A percentile compares a stretch with the other conserved stretches of the same genome.
Evolutionary conservation across 2,888 invertebrate species (phyloP).

Genomic region (Lamellibrachia columna): DNA sequence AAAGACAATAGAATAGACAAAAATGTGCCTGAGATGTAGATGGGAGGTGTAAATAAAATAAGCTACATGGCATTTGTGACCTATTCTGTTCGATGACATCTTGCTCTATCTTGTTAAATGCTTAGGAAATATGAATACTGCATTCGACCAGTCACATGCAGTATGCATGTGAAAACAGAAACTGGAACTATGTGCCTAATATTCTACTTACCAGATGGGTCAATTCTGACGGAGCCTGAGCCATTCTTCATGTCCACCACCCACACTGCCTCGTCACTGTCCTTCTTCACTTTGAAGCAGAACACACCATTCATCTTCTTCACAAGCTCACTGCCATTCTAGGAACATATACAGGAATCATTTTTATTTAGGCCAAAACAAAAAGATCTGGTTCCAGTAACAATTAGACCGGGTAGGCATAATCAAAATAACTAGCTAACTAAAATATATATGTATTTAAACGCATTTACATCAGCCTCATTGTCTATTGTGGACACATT

Average conservation of each 20-base stretch:
- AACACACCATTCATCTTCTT: conserved; percentile 78
- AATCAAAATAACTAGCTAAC: too few relatives aligned
- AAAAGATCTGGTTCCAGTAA: neutral
- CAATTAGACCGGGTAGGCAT: neutral
- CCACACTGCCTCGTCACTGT: conserved; percentile 88
- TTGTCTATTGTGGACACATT: neutral
- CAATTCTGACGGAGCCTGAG: conserved; percentile 84
- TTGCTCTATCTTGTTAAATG: neutral
- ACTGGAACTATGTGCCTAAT: neutral
- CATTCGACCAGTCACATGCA: neutral
- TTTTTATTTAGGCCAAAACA: neutral
- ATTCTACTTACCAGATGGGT: conserved; percentile 71
- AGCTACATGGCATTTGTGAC: neutral
- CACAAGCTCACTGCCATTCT: conserved; percentile 63
- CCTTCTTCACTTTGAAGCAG: conserved; percentile 83
- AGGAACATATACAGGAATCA: conserved; percentile 30
- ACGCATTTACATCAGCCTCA: neutral
- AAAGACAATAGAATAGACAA: neutral
- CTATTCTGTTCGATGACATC: neutral
- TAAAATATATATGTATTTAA: neutral
- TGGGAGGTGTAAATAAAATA: neutral
- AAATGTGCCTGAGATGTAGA: neutral
- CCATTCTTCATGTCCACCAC: conserved; percentile 91
- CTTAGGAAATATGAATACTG: neutral
- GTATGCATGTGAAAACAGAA: neutral